These are phyloP conservation scores for Sebastolobus alascanus DNA, from an alignment of 2,797 vertebrate genomes.

Conservation along the genomic window DNA sequence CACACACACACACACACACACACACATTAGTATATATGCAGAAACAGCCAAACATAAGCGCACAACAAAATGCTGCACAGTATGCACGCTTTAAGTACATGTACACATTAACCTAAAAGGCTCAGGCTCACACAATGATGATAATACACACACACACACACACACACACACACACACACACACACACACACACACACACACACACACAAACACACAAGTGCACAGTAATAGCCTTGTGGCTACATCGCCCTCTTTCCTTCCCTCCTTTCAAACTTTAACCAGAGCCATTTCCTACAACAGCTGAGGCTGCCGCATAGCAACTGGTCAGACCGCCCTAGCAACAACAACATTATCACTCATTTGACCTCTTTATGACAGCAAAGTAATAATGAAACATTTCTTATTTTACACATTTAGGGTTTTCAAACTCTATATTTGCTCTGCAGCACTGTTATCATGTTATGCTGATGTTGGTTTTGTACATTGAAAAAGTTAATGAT, in stretches of 20 bases:
- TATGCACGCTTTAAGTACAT: not conserved
- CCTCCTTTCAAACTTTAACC: conserved; percentile 49
- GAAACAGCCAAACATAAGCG: conserved; percentile 15
- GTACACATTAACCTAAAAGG: not conserved
- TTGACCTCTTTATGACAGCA: conserved; percentile 36
- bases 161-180: conserved; percentile 8
- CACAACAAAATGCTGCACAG: conserved; percentile 5
- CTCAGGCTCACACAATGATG: not conserved
- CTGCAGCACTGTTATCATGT: not conserved
- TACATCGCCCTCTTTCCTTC: conserved; percentile 15
- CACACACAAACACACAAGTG: conserved; percentile 7
- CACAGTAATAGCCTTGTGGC: conserved; percentile 48
- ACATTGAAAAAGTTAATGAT: not conserved
- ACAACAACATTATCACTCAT: conserved; percentile 57
- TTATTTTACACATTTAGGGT: conserved; percentile 9
- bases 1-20: conserved; percentile 15
- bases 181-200: not conserved
- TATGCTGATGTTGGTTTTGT: not conserved
- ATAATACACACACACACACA: not conserved
- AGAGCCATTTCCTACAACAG: conserved; percentile 59
- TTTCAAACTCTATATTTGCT: not conserved
- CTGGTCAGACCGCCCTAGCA: conserved; percentile 56
- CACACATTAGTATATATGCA: not conserved
- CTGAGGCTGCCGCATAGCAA: conserved; percentile 64
- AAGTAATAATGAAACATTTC: conserved; percentile 30